Conservation (phyloP, 2,888 invertebrate species). For the Epinotia ramella region DNA sequence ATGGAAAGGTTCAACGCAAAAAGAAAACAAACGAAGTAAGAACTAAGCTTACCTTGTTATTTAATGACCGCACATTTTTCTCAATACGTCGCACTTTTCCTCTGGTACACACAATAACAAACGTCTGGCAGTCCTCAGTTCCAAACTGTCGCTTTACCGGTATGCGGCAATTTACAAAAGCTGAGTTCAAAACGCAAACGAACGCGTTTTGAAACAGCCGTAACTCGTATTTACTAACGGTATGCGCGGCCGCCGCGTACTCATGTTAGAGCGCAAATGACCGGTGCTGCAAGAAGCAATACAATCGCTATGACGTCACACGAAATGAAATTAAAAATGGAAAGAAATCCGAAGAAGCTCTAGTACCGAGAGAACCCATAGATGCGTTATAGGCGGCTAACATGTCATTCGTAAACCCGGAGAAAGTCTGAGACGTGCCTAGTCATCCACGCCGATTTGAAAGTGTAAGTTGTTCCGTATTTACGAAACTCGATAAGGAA, state of each 20-base stretch:
- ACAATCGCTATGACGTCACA: conserved; percentile 71
- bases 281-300: conserved; percentile 63
- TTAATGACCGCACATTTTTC: conserved; percentile 77
- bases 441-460: conserved; percentile 69
- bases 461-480: conserved; percentile 72
- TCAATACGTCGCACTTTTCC: conserved; percentile 51
- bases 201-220: conserved; percentile 52
- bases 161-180: conserved; percentile 54
- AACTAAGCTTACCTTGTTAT: conserved; percentile 68
- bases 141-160: conserved; percentile 58
- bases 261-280: conserved; percentile 78
- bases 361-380: conserved; percentile 65
- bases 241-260: conserved; percentile 65
- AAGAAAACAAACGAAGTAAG: conserved; percentile 62
- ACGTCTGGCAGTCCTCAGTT: conserved; percentile 46
- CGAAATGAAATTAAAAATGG: conserved; percentile 76
- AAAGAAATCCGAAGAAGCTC: conserved; percentile 65
- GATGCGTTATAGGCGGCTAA: conserved; percentile 60
- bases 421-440: conserved; percentile 70
- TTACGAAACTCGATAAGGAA: conserved; percentile 51
- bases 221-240: conserved; percentile 44
- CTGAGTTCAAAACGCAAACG: conserved; percentile 58
- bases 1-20: conserved; percentile 40
- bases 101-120: conserved; percentile 31
- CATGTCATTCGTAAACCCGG: conserved; percentile 58